Base-by-base conservation (phyloP, 2,888 invertebrate species). In the Tricholauxania praeusta region DNA sequence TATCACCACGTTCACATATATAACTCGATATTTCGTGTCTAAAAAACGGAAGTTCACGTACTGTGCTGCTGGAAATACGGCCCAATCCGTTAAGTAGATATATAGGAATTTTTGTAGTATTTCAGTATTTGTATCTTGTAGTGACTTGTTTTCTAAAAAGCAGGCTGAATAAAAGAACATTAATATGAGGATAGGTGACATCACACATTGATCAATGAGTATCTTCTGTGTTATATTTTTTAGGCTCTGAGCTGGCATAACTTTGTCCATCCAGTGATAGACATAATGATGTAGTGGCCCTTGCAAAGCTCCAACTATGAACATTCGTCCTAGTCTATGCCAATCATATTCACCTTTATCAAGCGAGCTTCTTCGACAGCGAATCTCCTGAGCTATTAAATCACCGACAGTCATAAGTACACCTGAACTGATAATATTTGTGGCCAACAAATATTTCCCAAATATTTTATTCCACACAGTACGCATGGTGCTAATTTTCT, bases 21-120 rank as follows among this genome's bases (percentile, higher is more conserved):
- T 84, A 12, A 98, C 96, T 81, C 98, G 91, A 85, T 93, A 96
- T 77, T 91, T 91, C 17, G 93, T 89, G 39, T 95, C 93, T 75
- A 98, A 86, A 81, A 91, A 94, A 79, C 93, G 92, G 86, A 98
- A 98, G 87, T 98, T 98, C n/a, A 97, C 84, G 80, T 93, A 93
- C 86, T 98, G 98, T 2, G 94, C 91, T 62, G 96, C 96, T 5
- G 97, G 97, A 97, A 97, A 98, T 72, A 95, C 91, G 73, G 91
- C 87, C 90, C 96, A 96, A 84, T 98, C 98, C 79, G 94, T 91
- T 93, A 96, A 88, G 81, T 94, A 95, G 28, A 94, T 92, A 78
- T 91, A 90, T 53, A 90, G 85, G 84, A 95, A 93, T 86, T 96
- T 96, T 2, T 88, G 81, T 78, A 88, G 89, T 57, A 93, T 88